Conservation (phyloP, 92 coral and sea anemone species). For the Epizoanthus illoricatus region DNA sequence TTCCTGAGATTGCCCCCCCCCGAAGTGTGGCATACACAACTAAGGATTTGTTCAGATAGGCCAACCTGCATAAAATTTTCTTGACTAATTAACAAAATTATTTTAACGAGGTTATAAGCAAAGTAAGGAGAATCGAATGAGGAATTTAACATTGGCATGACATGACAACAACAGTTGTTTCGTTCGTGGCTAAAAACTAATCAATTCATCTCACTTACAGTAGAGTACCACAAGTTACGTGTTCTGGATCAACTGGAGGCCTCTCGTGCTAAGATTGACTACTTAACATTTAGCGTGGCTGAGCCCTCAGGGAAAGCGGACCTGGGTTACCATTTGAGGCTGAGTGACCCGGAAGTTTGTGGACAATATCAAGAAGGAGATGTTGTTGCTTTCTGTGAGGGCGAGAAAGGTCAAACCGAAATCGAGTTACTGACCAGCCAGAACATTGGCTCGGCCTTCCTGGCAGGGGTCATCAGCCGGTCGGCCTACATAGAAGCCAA, state of each 20-base stretch:
- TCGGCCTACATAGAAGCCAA: conserved; percentile 91
- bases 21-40: background rate
- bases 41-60: too few species aligned
- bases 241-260: conserved; percentile 87
- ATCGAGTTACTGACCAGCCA: conserved; percentile 69
- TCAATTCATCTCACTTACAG: background rate
- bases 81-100: too few species aligned
- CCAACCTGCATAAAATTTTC: too few species aligned
- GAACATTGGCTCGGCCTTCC: conserved; percentile 72
- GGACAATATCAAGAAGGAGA: conserved; percentile 90
- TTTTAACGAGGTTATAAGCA: too few species aligned
- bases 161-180: background rate
- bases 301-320: conserved; percentile 66
- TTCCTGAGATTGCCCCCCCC: too few species aligned
- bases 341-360: conserved; percentile 64
- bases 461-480: conserved; percentile 90
- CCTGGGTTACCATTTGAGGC: conserved; percentile 83
- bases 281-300: conserved; percentile 55
- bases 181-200: background rate
- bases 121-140: too few species aligned
- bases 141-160: background rate
- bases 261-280: conserved; percentile 78
- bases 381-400: conserved; percentile 87
- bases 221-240: conserved; percentile 56
- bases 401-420: conserved; percentile 65